Percentiles rank a stretch among this genome's conserved stretches.
Conservation (phyloP, 2,888 invertebrate species). For the Drosophila leonis region DNA sequence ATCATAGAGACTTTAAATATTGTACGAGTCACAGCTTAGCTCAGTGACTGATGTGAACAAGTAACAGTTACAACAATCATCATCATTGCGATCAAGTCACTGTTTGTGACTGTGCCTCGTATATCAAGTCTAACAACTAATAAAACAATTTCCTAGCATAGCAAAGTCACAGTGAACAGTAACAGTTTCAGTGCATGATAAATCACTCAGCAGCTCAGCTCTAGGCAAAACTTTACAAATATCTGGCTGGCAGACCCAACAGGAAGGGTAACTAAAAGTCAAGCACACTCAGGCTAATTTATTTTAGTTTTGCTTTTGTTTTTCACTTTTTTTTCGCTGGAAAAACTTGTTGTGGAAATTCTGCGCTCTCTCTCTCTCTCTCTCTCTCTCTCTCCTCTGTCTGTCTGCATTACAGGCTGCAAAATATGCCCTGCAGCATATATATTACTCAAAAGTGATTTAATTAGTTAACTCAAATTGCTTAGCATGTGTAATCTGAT, state of each 20-base stretch:
- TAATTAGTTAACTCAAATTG: background rate
- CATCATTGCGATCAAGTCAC: background rate
- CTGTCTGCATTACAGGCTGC: constrained; percentile 11
- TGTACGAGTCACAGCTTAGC: background rate
- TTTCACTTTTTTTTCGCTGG: background rate
- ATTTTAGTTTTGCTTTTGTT: constrained; percentile 15
- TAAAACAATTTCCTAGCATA: too few species aligned
- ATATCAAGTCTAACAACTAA: too few species aligned
- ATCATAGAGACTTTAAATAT: background rate
- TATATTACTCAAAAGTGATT: background rate
- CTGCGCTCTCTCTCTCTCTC: background rate
- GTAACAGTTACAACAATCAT: background rate
- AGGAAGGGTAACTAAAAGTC: constrained; percentile 6
- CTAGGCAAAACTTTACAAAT: background rate
- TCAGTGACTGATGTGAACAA: background rate
- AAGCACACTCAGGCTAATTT: constrained; percentile 25
- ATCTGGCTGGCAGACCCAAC: background rate
- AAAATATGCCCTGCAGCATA: constrained; percentile 4
- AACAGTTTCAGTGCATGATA: background rate
- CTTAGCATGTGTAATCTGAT: background rate
- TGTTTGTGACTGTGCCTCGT: too few species aligned
- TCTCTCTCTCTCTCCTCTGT: background rate
- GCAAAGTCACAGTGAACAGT: background rate
- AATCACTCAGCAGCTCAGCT: background rate
- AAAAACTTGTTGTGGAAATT: constrained; percentile 14